Percentiles rank a stretch among this genome's conserved stretches.
These are phyloP conservation scores for Drosophila niveifrons DNA, from an alignment of 2,888 invertebrate species.

Conservation along the genomic window DNA sequence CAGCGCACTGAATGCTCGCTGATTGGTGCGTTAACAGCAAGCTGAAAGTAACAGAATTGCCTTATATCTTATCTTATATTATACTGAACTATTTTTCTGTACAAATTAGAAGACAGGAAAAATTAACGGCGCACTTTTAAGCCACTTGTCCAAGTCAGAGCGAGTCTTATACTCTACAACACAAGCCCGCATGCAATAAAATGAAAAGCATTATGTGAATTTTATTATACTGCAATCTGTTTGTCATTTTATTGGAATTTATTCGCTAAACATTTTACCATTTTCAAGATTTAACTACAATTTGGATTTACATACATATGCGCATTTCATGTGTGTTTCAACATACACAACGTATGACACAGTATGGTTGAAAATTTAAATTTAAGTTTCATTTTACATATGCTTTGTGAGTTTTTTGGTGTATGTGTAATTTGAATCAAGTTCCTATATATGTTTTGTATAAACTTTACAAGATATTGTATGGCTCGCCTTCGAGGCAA, in stretches of 20 bases:
- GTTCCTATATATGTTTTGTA: constrained; percentile 39
- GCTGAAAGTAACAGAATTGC: too few species aligned
- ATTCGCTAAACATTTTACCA: constrained; percentile 74
- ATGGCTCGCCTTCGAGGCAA: constrained; percentile 62
- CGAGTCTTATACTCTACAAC: background rate
- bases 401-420: constrained; percentile 24
- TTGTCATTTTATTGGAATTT: constrained; percentile 70
- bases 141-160: constrained; percentile 1
- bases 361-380: constrained; percentile 39
- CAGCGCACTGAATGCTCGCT: too few species aligned
- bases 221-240: constrained; percentile 57
- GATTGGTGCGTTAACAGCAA: too few species aligned
- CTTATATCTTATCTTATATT: too few species aligned
- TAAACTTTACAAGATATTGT: constrained; percentile 71
- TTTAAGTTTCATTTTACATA: constrained; percentile 31
- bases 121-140: background rate
- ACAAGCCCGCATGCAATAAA: background rate
- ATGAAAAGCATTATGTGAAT: background rate
- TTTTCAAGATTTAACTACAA: constrained; percentile 74
- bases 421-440: constrained; percentile 32
- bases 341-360: constrained; percentile 21
- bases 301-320: constrained; percentile 69
- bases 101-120: too few species aligned
- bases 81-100: too few species aligned
- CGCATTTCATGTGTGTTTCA: constrained; percentile 20